Evolutionary conservation across 2,888 invertebrate species (phyloP), one percentile per base, ranked within the genome.

Genomic region (Ctena decussata): DNA sequence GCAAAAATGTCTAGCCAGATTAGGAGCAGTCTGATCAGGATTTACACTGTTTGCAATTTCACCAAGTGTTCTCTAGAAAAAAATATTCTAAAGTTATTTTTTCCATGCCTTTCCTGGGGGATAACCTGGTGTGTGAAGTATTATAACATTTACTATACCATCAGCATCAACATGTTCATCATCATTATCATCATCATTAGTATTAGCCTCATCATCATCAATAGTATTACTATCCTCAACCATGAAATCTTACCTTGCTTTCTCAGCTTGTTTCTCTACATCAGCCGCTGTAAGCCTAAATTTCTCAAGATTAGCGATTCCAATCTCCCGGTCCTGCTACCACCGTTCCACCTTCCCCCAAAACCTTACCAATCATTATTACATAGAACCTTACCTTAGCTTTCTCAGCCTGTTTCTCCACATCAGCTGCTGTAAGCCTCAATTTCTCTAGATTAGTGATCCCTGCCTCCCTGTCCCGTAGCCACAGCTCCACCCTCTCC

Each of bases 211-310:
- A 53, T 53, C 53, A n/a, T 53, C 53, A 53, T 53, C 53, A 53
- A 18, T n/a, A 53, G 8, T n/a, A 53, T 53, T n/a, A 53, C 21
- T n/a, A 53, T 53, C 53, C 8, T 53, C 53, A 53, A 18, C 53
- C 8, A 18, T n/a, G n/a, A 5, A 37, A 60, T 85, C 74, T 65
- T 96, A 96, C 95, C 97, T 98, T 93, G 97, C 97, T 82, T 97
- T 97, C 30, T 97, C 96, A 46, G 98, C 97, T 94, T 98, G 98
- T 94, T 97, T 97, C 93, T 98, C 98, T n/a, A 98, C 97, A 93
- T 97, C 98, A 21, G 84, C 82, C 5, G 98, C 97, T 94, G 97
- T 97, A n/a, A 99, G 95, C 0, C 91, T 89, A 11, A 90, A 39
- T 24, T 77, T 80, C 21, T 91, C 86, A 60, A 91, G 82, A 74